Base-by-base conservation (phyloP, 2,888 invertebrate species). In the Melinaea marsaeus region DNA sequence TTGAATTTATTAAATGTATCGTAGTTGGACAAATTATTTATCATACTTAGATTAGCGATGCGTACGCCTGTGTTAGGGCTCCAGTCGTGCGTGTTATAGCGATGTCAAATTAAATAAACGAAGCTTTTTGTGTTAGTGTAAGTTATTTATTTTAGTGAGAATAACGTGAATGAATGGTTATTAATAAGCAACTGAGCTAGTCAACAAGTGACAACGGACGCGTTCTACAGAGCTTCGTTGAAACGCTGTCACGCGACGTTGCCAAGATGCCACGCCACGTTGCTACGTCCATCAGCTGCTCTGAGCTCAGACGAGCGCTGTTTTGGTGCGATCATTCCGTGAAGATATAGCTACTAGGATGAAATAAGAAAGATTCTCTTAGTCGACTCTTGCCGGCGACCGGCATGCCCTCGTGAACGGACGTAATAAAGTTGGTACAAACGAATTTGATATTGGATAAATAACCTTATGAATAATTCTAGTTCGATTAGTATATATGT, bases 121-220 rank as follows among this genome's bases (percentile, higher is more conserved):
- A 74, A 81, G 82, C 76, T 79, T 74, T 84, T 79, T 77, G 79
- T 79, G 79, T 83, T 80, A 81, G 79, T 47, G 59, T 88, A 88
- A 88, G 86, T 89, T 86, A 90, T 90, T 90, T 90, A 90, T 90
- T 89, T 86, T 87, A 87, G 89, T 84, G 86, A 86, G 85, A 79
- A 75, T 68, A 64, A 82, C 76, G 79, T 78, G 81, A 81, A 79
- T 81, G 81, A 74, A 79, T 76, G 81, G 82, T 83, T 78, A 80
- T 85, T 84, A 76, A 80, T 86, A 84, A 85, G 87, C 86, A 87
- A 88, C 83, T 79, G 83, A 88, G 88, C 90, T 89, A 90, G 89
- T 90, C 89, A 89, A 79, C 79, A 73, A 73, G 88, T 80, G 88
- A 82, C 82, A 75, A 69, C 67, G 70, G 61, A 68, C 65, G 42